Evolutionary conservation across 2,888 invertebrate genomes (phyloP).

Genomic region (Cerceris rybyensis): DNA sequence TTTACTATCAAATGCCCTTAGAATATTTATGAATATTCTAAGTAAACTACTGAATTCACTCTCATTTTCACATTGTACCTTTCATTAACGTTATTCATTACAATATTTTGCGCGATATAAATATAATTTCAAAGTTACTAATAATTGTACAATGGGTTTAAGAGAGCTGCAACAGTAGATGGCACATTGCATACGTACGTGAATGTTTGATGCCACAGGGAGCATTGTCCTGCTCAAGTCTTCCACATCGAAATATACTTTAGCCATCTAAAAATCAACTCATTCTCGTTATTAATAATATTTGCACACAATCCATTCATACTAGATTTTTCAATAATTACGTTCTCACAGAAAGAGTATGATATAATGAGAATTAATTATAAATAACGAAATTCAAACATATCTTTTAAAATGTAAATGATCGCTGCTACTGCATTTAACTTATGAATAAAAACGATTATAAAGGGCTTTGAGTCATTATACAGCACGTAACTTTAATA

Average conservation of each 20-base stretch:
- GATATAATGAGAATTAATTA: slow-evolving; percentile 61
- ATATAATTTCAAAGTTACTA: not conserved
- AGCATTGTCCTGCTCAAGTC: slow-evolving; percentile 80
- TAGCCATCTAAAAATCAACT: slow-evolving; percentile 82
- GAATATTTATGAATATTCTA: slow-evolving; percentile 74
- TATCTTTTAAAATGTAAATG: slow-evolving; percentile 5
- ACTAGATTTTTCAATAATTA: slow-evolving; percentile 72
- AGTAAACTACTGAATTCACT: slow-evolving; percentile 79
- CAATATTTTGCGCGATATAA: slow-evolving; percentile 5
- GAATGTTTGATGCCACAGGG: slow-evolving; percentile 76
- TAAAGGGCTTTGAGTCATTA: no score
- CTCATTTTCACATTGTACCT: slow-evolving; percentile 65
- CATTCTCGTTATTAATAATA: slow-evolving; percentile 81
- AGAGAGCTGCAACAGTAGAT: slow-evolving; percentile 78
- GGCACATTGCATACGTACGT: slow-evolving; percentile 81
- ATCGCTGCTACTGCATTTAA: not conserved
- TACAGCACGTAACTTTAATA: no score
- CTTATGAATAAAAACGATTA: no score
- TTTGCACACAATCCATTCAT: slow-evolving; percentile 80
- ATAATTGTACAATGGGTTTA: slow-evolving; percentile 47
- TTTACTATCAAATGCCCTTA: slow-evolving; percentile 72
- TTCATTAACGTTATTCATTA: slow-evolving; percentile 27
- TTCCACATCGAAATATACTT: slow-evolving; percentile 80
- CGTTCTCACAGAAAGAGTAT: slow-evolving; percentile 46
- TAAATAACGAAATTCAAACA: not conserved